A percentile compares a stretch with the other conserved stretches of the same genome.
Evolutionary conservation across 2,797 vertebrate genomes (phyloP).

Genomic region (Anguilla pacifica): DNA sequence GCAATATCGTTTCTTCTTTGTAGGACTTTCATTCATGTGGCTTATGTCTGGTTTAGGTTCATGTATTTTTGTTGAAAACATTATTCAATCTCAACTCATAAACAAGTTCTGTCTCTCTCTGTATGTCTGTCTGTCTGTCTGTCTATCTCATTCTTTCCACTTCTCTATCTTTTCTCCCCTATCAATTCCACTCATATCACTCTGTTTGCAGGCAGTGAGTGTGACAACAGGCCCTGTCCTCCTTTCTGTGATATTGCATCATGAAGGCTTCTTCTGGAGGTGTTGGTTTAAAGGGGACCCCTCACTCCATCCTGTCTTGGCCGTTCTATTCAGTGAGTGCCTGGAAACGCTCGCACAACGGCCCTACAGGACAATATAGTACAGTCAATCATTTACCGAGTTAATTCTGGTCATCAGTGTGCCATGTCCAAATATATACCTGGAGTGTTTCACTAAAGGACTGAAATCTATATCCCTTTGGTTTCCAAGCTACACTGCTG

Average conservation of each 20-base stretch:
- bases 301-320: conserved; percentile 70
- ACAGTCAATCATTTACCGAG: background rate
- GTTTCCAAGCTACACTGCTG: background rate
- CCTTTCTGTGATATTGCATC: conserved; percentile 69
- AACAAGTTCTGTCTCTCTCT: background rate
- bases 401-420: background rate
- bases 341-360: background rate
- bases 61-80: background rate
- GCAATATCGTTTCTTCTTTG: background rate
- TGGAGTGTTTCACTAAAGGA: too few species aligned
- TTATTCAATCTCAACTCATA: background rate
- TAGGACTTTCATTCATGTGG: background rate
- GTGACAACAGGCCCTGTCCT: conserved; percentile 19
- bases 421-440: background rate
- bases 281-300: conserved; percentile 79
- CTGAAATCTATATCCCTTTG: background rate
- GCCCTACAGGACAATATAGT: background rate
- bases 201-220: background rate
- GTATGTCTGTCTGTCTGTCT: background rate
- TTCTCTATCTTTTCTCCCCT: background rate
- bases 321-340: conserved; percentile 83
- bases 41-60: background rate
- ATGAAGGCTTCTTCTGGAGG: conserved; percentile 87
- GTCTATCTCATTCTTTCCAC: conserved; percentile 38
- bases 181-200: background rate